Base-by-base conservation (phyloP, 2,797 vertebrate species). In the Rhadinocentrus ornatus region DNA sequence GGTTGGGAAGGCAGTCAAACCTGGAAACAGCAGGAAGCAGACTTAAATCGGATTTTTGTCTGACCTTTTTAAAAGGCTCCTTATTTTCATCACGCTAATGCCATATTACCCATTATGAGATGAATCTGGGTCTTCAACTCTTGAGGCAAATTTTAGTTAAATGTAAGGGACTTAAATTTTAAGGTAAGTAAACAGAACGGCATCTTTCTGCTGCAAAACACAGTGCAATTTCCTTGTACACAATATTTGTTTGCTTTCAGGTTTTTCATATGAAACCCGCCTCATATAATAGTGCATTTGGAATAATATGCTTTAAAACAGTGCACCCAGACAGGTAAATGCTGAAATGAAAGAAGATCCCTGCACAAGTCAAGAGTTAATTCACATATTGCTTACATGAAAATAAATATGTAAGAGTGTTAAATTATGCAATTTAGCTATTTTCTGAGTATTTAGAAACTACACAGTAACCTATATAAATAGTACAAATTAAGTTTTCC, bases 21-120 rank as follows among this genome's bases (percentile, higher is more conserved):
- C 86, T 86, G 75, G 20, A 74, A 73, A 68, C 62, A 64, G 77
- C 75, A 76, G 82, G 71, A 70, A 52, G 72, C 67, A 75, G 66
- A 91, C 72, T 67, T 34, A 81, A 68, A 88, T 81, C 69, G 77
- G 71, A 83, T 91, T 86, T 77, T 69, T 70, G 67, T 62, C 72
- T 86, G 88, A 91, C 84, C 88, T 92, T 91, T 88, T 78, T 69
- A 73, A 81, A 85, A 82, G 66, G 37, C 63, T 61, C 11, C 26
- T 76, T 71, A 41, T 81, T 87, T 80, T 83, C 59, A 69, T 61
- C 4, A 18, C 26, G 65, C 48, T 71, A 70, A 84, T 81, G 80
- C 69, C 73, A 82, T 81, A 68, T 69, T 62, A 56, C 15, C 27
- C 41, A 60, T 80, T 86, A 86, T 81, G 79, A 89, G 73, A 89